Percentiles rank a stretch among this genome's conserved stretches.
These are phyloP conservation scores for Procambarus clarkii DNA, from an alignment of 1,140 invertebrate genomes.

Conservation along the genomic window DNA sequence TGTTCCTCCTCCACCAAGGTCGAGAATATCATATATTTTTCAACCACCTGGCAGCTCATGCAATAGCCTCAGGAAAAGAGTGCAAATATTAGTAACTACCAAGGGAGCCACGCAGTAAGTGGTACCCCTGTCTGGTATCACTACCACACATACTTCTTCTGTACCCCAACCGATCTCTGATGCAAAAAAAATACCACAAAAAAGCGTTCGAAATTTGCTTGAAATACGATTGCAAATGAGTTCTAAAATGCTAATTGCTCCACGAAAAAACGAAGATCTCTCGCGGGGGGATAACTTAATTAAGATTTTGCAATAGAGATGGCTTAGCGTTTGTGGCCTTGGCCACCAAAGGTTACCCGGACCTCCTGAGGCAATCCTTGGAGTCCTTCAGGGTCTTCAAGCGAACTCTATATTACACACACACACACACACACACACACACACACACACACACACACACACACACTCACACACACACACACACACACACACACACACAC, in stretches of 20 bases:
- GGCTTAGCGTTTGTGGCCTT: too few species aligned
- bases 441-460: background rate
- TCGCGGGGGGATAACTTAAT: constrained; percentile 20
- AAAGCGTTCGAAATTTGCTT: background rate
- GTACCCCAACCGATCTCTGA: background rate
- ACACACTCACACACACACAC: too few species aligned
- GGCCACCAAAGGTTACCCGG: background rate
- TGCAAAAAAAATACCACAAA: background rate
- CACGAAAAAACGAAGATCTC: background rate
- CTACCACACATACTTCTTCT: background rate
- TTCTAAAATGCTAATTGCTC: constrained; percentile 23
- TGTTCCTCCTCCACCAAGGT: background rate
- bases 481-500: too few species aligned
- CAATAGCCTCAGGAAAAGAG: constrained; percentile 21
- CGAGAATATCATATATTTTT: constrained; percentile 28
- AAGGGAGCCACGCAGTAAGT: background rate
- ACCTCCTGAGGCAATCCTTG: too few species aligned
- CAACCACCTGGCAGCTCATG: constrained; percentile 33
- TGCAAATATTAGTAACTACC: constrained; percentile 22
- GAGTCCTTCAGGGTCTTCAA: too few species aligned
- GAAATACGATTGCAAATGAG: constrained; percentile 20
- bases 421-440: background rate
- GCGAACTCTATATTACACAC: background rate
- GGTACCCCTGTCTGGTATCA: constrained; percentile 6
- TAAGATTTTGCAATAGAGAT: background rate